phyloP scores from a whole-genome alignment of 2,797 vertebrate species.

The Alca torda region DNA sequence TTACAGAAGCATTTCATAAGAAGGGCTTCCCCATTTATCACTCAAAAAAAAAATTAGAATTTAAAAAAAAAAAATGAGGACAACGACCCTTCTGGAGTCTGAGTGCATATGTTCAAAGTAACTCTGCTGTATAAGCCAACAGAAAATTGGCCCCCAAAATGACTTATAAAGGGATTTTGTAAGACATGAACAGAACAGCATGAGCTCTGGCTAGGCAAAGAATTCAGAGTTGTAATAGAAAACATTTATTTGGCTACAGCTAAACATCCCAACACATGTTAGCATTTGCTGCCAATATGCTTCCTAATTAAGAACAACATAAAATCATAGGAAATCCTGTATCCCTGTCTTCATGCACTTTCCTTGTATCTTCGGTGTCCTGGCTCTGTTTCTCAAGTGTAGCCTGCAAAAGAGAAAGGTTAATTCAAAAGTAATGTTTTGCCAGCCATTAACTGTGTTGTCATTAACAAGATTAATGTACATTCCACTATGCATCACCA shows the following conservation, averaged over 20 bases:
- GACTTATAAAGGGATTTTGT: constrained; percentile 88
- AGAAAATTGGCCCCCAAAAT: constrained; percentile 87
- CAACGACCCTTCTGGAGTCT: constrained; percentile 70
- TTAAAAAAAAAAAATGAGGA: constrained; percentile 45
- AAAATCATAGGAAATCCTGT: constrained; percentile 88
- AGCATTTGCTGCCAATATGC: constrained; percentile 86
- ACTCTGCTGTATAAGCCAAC: constrained; percentile 80
- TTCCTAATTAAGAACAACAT: constrained; percentile 89
- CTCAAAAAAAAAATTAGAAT: not conserved
- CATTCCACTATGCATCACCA: constrained; percentile 73
- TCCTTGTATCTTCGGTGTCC: constrained; percentile 67
- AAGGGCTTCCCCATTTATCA: constrained; percentile 48
- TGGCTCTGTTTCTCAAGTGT: constrained; percentile 69
- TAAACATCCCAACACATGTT: constrained; percentile 92
- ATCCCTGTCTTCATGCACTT: constrained; percentile 75
- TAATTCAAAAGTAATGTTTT: constrained; percentile 78
- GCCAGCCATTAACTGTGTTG: constrained; percentile 74
- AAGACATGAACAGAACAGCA: constrained; percentile 87
- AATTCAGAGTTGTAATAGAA: constrained; percentile 90
- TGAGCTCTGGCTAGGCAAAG: constrained; percentile 84
- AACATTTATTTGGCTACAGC: constrained; percentile 92
- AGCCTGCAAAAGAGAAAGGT: constrained; percentile 55
- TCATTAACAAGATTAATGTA: constrained; percentile 79
- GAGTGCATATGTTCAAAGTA: constrained; percentile 64
- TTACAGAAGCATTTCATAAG: constrained; percentile 19